Conservation (phyloP, 2,888 invertebrate genomes). For the Matsumyia berberina region DNA sequence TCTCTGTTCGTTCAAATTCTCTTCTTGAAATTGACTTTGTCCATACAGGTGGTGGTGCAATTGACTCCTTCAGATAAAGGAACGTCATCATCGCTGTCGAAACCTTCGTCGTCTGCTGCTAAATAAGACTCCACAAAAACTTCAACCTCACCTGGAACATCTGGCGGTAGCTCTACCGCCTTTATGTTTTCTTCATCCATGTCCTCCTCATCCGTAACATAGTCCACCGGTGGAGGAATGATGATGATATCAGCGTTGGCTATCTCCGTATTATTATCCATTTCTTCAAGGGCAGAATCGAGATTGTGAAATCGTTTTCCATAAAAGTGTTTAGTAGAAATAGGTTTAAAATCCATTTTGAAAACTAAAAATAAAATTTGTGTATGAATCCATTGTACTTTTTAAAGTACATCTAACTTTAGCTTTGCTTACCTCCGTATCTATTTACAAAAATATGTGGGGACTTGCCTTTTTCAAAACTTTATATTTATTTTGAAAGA, state of each 20-base stretch:
- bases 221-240: constrained; percentile 28
- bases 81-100: constrained; percentile 26
- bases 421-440: too few relatives aligned
- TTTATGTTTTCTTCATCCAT: constrained; percentile 37
- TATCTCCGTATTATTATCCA: constrained; percentile 12
- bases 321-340: constrained; percentile 12
- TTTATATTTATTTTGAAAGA: too few relatives aligned
- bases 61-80: constrained; percentile 20
- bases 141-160: constrained; percentile 31
- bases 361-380: too few relatives aligned
- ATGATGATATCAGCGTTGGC: constrained; percentile 26
- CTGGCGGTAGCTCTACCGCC: constrained; percentile 8
- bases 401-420: too few relatives aligned
- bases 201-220: constrained; percentile 23
- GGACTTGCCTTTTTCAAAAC: too few relatives aligned
- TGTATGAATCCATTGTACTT: too few relatives aligned
- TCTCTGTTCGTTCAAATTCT: constrained; percentile 6
- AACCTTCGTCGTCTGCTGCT: neutral
- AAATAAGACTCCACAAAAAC: constrained; percentile 16
- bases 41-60: constrained; percentile 13
- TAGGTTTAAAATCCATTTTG: constrained; percentile 21
- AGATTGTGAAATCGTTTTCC: constrained; percentile 16
- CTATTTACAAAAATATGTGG: too few relatives aligned
- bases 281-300: constrained; percentile 2
- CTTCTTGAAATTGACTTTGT: constrained; percentile 20